phyloP scores from a whole-genome alignment of 1,140 invertebrate species.

The Drosophila tropicalis region DNA sequence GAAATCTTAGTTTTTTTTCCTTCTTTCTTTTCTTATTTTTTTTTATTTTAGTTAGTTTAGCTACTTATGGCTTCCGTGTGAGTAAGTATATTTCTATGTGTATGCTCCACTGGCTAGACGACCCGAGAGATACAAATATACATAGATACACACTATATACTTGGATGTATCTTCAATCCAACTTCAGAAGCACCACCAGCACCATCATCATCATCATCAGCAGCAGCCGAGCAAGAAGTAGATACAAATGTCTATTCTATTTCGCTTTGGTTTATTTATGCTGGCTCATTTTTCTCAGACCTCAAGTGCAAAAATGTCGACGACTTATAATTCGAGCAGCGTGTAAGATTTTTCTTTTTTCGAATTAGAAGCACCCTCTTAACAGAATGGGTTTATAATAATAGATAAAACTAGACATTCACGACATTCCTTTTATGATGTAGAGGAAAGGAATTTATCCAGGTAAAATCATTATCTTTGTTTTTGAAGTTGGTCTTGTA shows the following conservation, averaged over 20 bases:
- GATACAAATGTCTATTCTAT: slow-evolving; percentile 70
- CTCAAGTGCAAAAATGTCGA: slow-evolving; percentile 63
- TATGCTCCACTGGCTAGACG: slow-evolving; percentile 64
- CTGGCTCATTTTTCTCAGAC: slow-evolving; percentile 63
- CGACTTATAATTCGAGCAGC: slow-evolving; percentile 77
- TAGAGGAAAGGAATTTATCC: no score
- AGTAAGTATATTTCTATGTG: slow-evolving; percentile 32
- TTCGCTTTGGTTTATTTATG: slow-evolving; percentile 63
- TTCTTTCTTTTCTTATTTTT: slow-evolving; percentile 9
- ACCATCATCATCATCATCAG: not conserved
- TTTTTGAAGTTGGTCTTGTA: no score
- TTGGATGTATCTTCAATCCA: slow-evolving; percentile 44
- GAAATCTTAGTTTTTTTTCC: slow-evolving; percentile 54
- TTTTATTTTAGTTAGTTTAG: slow-evolving; percentile 14
- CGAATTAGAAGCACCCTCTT: not conserved
- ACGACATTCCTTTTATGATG: no score
- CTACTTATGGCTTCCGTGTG: slow-evolving; percentile 78
- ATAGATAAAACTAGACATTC: not conserved
- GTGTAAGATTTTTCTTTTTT: slow-evolving; percentile 54
- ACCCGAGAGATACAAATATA: slow-evolving; percentile 24
- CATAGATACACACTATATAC: slow-evolving; percentile 17
- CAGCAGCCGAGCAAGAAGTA: slow-evolving; percentile 15
- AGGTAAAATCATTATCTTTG: no score
- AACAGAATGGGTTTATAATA: not conserved
- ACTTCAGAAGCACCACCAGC: slow-evolving; percentile 48